These are phyloP conservation scores for Oenanthe melanoleuca DNA, from an alignment of 2,113 vertebrate genomes.

Conservation along the genomic window DNA sequence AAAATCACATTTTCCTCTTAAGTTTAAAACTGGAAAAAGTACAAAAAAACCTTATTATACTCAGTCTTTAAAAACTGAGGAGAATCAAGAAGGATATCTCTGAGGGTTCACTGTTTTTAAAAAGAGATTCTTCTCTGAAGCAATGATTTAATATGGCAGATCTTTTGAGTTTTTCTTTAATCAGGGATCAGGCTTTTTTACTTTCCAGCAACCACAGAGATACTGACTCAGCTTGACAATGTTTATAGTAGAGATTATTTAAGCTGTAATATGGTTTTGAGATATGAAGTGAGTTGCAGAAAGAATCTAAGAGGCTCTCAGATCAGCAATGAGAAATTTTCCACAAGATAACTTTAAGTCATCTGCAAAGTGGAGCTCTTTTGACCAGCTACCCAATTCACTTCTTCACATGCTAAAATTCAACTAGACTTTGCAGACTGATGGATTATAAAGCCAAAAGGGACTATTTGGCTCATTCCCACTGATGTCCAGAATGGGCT, in stretches of 20 bases:
- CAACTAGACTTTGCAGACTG: not conserved
- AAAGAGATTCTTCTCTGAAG: not conserved
- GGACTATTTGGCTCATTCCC: not conserved
- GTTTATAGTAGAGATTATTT: not conserved
- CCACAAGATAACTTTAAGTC: not conserved
- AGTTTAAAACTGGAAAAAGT: not conserved
- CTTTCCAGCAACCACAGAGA: not conserved
- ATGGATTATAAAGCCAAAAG: not conserved
- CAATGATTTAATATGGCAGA: not conserved
- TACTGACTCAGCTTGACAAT: not conserved
- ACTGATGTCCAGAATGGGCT: not conserved
- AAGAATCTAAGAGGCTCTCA: not conserved
- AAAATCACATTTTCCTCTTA: not conserved
- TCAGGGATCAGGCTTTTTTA: not conserved
- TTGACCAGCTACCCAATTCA: not conserved
- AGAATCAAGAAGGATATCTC: not conserved
- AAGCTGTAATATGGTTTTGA: not conserved
- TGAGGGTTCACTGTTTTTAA: not conserved
- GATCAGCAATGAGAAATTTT: not conserved
- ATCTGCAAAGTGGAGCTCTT: not conserved
- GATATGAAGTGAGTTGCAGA: not conserved
- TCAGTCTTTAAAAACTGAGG: not conserved
- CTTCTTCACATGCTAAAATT: not conserved
- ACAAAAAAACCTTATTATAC: not conserved
- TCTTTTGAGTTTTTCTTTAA: slow-evolving; percentile 1